Evolutionary conservation across 2,113 vertebrate genomes (phyloP).

Genomic region (Cephalopholis sonnerati): DNA sequence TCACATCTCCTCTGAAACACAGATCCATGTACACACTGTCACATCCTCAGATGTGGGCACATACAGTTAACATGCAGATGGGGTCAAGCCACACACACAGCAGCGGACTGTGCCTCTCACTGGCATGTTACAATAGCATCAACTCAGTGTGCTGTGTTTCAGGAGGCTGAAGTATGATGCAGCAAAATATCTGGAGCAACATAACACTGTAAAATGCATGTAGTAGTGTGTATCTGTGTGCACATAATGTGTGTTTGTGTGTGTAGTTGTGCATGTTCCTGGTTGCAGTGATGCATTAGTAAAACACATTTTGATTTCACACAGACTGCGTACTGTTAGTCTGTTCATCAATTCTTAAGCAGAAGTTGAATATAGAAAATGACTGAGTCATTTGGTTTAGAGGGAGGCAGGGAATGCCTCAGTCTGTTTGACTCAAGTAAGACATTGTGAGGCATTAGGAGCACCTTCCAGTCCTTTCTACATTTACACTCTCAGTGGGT

Average conservation of each 20-base stretch:
- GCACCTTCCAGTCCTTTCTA: background rate
- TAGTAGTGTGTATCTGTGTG: slow-evolving; percentile 8
- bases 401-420: slow-evolving; percentile 19
- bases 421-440: background rate
- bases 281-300: slow-evolving; percentile 53
- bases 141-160: background rate
- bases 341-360: slow-evolving; percentile 58
- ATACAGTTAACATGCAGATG: background rate
- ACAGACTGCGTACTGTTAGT: slow-evolving; percentile 40
- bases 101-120: background rate
- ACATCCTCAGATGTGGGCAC: background rate
- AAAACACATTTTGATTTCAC: slow-evolving; percentile 50
- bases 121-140: slow-evolving; percentile 27
- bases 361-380: slow-evolving; percentile 38
- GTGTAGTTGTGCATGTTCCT: background rate
- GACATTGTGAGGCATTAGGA: slow-evolving; percentile 8
- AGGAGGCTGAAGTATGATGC: slow-evolving; percentile 65
- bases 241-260: background rate
- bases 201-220: slow-evolving; percentile 44
- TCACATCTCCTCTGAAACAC: slow-evolving; percentile 12
- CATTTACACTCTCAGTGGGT: background rate
- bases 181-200: slow-evolving; percentile 63
- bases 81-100: background rate
- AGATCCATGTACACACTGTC: background rate
- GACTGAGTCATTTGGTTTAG: slow-evolving; percentile 35